These are phyloP conservation scores for Zophobas morio DNA, from an alignment of 1,140 invertebrate species.

Conservation along the genomic window DNA sequence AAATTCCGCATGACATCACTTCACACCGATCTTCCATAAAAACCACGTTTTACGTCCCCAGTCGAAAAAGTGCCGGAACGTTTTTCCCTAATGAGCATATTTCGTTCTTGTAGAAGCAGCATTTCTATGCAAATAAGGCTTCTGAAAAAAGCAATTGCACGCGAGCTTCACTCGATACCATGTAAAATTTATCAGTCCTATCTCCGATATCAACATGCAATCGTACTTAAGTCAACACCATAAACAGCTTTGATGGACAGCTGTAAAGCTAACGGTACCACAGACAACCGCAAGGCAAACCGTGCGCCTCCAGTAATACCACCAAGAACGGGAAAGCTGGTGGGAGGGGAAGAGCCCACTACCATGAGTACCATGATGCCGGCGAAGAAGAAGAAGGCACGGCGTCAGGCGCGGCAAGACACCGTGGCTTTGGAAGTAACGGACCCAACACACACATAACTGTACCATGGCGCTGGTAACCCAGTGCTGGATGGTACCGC, in stretches of 20 bases:
- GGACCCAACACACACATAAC: slow-evolving; percentile 56
- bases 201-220: slow-evolving; percentile 38
- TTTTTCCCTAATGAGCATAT: background rate
- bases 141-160: background rate
- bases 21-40: too few relatives aligned
- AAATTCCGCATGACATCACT: too few relatives aligned
- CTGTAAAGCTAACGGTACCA: slow-evolving; percentile 38
- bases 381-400: slow-evolving; percentile 49
- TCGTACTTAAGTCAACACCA: slow-evolving; percentile 37
- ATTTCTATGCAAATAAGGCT: slow-evolving; percentile 16
- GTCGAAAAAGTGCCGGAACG: background rate
- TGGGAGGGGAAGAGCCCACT: background rate
- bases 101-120: background rate
- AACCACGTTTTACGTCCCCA: too few relatives aligned
- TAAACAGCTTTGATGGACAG: slow-evolving; percentile 36
- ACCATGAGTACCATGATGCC: slow-evolving; percentile 30
- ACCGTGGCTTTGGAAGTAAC: slow-evolving; percentile 56
- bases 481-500: slow-evolving; percentile 60
- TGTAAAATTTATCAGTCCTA: slow-evolving; percentile 16
- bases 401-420: slow-evolving; percentile 51
- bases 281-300: slow-evolving; percentile 36
- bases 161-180: background rate
- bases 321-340: slow-evolving; percentile 6
- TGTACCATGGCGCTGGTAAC: slow-evolving; percentile 62
- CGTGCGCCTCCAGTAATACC: slow-evolving; percentile 37